Evolutionary conservation across 1,140 invertebrate genomes (phyloP).

Genomic region (Planococcus citri): DNA sequence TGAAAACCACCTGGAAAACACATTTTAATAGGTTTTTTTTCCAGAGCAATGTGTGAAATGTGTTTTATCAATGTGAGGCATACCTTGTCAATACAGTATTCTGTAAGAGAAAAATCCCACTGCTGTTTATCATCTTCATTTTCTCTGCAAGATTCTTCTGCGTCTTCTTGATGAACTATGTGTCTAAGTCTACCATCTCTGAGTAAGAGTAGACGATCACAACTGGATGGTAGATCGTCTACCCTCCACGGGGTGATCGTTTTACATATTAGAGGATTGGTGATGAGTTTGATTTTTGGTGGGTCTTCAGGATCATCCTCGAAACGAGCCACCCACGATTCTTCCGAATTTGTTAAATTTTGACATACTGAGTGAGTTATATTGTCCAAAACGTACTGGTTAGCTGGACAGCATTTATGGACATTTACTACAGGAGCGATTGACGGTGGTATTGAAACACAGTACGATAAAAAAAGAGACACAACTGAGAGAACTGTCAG

Average conservation of each 20-base stretch:
- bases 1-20: not conserved
- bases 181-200: conserved; percentile 55
- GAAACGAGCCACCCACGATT: not conserved
- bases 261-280: conserved; percentile 55
- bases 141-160: conserved; percentile 35
- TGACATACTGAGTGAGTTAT: not conserved
- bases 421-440: not conserved
- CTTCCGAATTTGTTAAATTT: not conserved
- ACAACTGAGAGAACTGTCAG: not conserved
- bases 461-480: not conserved
- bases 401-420: not conserved
- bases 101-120: conserved; percentile 43
- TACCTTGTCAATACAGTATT: conserved; percentile 67
- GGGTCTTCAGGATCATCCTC: not conserved
- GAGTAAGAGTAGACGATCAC: conserved; percentile 50
- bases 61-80: conserved; percentile 29
- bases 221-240: conserved; percentile 45
- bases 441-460: not conserved
- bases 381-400: not conserved
- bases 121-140: conserved; percentile 35
- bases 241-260: conserved; percentile 54
- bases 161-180: conserved; percentile 41
- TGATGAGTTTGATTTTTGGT: conserved; percentile 37
- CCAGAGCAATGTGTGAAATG: not conserved
- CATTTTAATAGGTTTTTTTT: not conserved